These are phyloP conservation scores for Heterotis niloticus DNA, from an alignment of 2,113 vertebrate species.

Conservation along the genomic window DNA sequence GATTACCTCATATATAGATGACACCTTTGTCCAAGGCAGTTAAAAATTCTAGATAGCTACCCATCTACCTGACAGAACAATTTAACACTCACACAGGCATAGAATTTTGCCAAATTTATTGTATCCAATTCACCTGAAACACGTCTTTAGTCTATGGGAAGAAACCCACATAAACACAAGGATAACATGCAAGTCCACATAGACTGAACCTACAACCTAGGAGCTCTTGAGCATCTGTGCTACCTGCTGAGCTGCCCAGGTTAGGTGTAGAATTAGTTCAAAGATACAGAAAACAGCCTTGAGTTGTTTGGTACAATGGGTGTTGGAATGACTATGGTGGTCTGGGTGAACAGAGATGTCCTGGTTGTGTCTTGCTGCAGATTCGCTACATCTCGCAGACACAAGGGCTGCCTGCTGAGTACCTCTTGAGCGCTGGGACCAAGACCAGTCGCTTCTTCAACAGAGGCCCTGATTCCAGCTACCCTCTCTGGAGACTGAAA, in stretches of 20 bases:
- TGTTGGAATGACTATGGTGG: not conserved
- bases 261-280: not conserved
- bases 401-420: slow-evolving; percentile 93
- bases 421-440: slow-evolving; percentile 93
- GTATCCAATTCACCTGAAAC: not conserved
- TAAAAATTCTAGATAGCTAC: too few relatives aligned
- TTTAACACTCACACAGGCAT: not conserved
- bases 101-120: not conserved
- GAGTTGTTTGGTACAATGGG: not conserved
- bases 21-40: too few relatives aligned
- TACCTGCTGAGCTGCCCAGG: too few relatives aligned
- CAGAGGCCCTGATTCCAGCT: slow-evolving; percentile 89
- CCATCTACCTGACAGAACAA: too few relatives aligned
- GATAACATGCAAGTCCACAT: too few relatives aligned
- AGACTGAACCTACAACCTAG: not conserved
- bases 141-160: not conserved
- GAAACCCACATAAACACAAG: too few relatives aligned
- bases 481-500: slow-evolving; percentile 95
- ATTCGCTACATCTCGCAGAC: slow-evolving; percentile 98
- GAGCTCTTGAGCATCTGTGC: not conserved
- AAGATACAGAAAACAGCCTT: not conserved
- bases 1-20: not conserved
- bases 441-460: slow-evolving; percentile 98
- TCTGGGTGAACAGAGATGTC: too few relatives aligned
- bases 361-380: slow-evolving; percentile 53